Base-by-base conservation (phyloP, 1,140 invertebrate species). In the Lordiphosa clarofinis region DNA sequence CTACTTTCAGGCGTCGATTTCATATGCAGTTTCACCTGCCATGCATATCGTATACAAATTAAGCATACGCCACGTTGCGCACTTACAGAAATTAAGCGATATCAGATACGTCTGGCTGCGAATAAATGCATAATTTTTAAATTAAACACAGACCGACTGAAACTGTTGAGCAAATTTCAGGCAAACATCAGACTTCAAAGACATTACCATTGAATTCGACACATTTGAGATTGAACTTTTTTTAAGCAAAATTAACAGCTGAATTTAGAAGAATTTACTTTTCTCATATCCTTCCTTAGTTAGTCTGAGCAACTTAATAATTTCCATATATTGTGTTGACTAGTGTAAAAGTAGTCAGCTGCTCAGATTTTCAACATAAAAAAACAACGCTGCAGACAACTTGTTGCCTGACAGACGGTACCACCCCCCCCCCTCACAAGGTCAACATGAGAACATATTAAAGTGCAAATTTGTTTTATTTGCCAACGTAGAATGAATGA, bases 381-480 rank as follows among this genome's bases (percentile, higher is more conserved):
- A 66, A 47, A 40, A 43, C 50, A 44, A 58, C 12, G 58, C 31
- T 55, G 44, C 66, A 56, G 52, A 50, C 75, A 82, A 82, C 76
- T 81, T 81, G 76, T 81, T 81, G 75, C 75, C 52, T 43, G 9
- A 9, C 50, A 38, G 33, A 15, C 15, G 15, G 3, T 3, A 3
- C 1, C 3, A 3, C 15, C 15, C 1, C 15, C 1, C 15, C 1
- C 33, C 50, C 37, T n/a, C n/a, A 64, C 72, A 82, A 82, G 76
- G 76, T 73, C 60, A 82, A 50, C 57, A 52, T 46, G 39, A 42
- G 59, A 37, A 37, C 72, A 82, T 81, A 75, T 82, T 81, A 81
- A 75, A 81, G 76, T 84, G 76, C 56, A 82, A 84, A 84, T 82
- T 84, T 82, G 78, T 73, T 82, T 76, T 82, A 82, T 76, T 82